Percentiles rank a stretch among this genome's conserved stretches.
Conservation (phyloP, 2,113 vertebrate species). For the Labrus mixtus region DNA sequence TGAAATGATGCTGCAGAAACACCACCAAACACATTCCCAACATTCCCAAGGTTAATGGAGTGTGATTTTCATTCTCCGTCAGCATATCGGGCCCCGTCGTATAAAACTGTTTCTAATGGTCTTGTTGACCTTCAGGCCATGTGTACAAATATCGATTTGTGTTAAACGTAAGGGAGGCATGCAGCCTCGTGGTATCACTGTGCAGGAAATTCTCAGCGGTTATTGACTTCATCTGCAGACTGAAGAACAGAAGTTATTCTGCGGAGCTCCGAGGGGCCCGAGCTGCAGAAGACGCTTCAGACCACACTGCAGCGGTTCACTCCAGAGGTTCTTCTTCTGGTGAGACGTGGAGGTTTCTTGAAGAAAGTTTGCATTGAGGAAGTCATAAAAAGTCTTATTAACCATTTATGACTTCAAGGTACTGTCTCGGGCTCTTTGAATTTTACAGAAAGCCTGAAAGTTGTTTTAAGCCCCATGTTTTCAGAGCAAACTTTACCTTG, state of each 20-base stretch:
- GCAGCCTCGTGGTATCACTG: constrained; percentile 5
- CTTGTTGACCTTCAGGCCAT: constrained; percentile 55
- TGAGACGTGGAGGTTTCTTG: background rate
- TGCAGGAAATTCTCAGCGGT: background rate
- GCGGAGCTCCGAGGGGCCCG: constrained; percentile 4
- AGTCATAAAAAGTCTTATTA: background rate
- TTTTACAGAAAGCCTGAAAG: background rate
- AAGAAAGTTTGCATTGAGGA: background rate
- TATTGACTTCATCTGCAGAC: constrained; percentile 2
- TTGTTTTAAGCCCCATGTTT: background rate
- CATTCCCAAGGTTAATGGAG: constrained; percentile 50
- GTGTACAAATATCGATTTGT: constrained; percentile 39
- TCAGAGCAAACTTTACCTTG: background rate
- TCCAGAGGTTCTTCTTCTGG: background rate
- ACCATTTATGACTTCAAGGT: background rate
- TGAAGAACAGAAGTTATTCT: background rate
- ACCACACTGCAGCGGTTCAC: no score
- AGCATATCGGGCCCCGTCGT: constrained; percentile 36
- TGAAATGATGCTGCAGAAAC: constrained; percentile 56
- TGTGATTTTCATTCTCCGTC: constrained; percentile 53
- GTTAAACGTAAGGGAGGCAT: constrained; percentile 29
- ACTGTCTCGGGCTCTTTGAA: background rate
- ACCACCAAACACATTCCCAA: constrained; percentile 25
- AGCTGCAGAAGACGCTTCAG: background rate
- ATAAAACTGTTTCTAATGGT: constrained; percentile 49